phyloP scores from a whole-genome alignment of 1,140 invertebrate species.

The Ptiloglossa arizonensis region DNA sequence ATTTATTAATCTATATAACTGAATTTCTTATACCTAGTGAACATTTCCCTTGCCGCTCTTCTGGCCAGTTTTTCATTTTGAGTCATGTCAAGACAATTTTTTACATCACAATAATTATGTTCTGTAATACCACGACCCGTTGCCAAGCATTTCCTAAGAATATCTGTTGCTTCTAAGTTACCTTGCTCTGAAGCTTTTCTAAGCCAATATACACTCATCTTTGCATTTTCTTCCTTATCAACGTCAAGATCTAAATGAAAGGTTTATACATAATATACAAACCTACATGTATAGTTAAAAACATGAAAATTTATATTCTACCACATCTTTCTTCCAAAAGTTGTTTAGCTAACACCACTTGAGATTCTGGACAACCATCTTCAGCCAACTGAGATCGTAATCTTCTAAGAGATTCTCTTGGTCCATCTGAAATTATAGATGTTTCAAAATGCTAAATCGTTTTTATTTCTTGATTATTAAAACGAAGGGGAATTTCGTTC shows the following conservation, averaged over 20 bases:
- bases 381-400: conserved; percentile 88
- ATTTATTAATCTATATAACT: background rate
- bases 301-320: conserved; percentile 69
- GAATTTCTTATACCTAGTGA: conserved; percentile 84
- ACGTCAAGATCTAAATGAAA: conserved; percentile 79
- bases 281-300: too few relatives aligned
- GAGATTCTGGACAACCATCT: conserved; percentile 91
- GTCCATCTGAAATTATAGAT: conserved; percentile 83
- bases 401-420: conserved; percentile 85
- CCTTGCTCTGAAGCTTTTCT: conserved; percentile 94
- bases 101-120: conserved; percentile 91
- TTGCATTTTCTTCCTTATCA: conserved; percentile 85
- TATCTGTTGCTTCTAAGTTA: conserved; percentile 91
- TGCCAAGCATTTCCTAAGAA: conserved; percentile 90
- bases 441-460: background rate
- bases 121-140: conserved; percentile 90
- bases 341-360: conserved; percentile 89
- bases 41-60: conserved; percentile 91
- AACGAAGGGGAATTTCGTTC: background rate
- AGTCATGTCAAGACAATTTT: conserved; percentile 91
- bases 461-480: too few relatives aligned
- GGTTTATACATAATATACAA: conserved; percentile 34
- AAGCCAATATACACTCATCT: conserved; percentile 92
- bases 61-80: conserved; percentile 92
- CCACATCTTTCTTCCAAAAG: conserved; percentile 87